Conservation (phyloP, 2,797 vertebrate genomes). For the Pipistrellus pygmaeus region DNA sequence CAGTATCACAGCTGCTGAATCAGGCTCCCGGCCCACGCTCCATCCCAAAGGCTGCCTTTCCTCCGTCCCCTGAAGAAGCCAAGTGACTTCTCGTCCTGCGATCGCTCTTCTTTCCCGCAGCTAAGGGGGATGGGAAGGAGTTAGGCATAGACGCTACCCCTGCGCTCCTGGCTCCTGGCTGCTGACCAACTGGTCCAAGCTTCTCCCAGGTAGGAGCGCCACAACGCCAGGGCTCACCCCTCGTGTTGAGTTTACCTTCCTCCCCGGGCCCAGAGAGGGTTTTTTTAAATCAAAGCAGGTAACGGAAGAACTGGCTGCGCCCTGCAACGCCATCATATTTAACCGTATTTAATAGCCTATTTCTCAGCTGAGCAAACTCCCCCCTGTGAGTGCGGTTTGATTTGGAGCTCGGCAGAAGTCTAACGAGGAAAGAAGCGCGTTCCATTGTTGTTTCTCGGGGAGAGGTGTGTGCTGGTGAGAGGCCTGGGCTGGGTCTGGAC, state of each 20-base stretch:
- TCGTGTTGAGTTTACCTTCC: slow-evolving; percentile 87
- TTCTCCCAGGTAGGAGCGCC: slow-evolving; percentile 75
- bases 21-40: slow-evolving; percentile 76
- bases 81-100: no score
- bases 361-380: slow-evolving; percentile 92
- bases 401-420: slow-evolving; percentile 85
- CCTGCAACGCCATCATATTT: slow-evolving; percentile 90
- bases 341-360: slow-evolving; percentile 92
- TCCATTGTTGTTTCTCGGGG: slow-evolving; percentile 73
- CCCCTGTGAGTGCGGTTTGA: slow-evolving; percentile 88
- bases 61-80: slow-evolving; percentile 39
- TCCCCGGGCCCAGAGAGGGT: slow-evolving; percentile 89
- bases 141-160: slow-evolving; percentile 73
- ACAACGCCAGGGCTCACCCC: slow-evolving; percentile 78
- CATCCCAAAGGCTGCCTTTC: slow-evolving; percentile 74
- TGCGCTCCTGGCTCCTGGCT: slow-evolving; percentile 56
- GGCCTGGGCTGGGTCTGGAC: not conserved
- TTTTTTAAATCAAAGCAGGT: slow-evolving; percentile 90
- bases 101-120: no score
- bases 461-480: not conserved
- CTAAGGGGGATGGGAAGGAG: no score
- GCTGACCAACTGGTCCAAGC: slow-evolving; percentile 69
- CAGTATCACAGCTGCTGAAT: slow-evolving; percentile 83
- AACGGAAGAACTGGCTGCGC: slow-evolving; percentile 90
- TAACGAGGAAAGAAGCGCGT: slow-evolving; percentile 79